phyloP scores from a whole-genome alignment of 2,888 invertebrate genomes.

The Hoplodrina ambigua region DNA sequence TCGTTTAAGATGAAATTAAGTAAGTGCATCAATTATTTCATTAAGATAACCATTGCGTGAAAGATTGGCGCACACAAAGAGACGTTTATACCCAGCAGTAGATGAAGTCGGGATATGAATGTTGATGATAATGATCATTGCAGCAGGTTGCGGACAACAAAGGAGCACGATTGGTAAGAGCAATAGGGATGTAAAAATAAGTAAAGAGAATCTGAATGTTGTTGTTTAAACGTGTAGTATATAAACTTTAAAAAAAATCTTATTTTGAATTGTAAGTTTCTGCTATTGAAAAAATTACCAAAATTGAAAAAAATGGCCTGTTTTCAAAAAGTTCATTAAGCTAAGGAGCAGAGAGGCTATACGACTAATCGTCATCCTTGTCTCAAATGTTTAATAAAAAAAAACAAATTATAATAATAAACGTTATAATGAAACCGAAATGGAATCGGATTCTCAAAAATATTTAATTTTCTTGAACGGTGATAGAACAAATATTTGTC shows the following conservation, averaged over 20 bases:
- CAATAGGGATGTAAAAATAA: not conserved
- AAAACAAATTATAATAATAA: not conserved
- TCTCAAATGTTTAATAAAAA: not conserved
- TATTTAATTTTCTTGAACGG: constrained; percentile 24
- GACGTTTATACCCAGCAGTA: too few species aligned
- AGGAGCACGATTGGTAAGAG: not conserved
- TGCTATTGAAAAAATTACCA: not conserved
- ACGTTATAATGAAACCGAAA: constrained; percentile 14
- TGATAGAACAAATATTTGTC: constrained; percentile 57
- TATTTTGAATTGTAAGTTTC: not conserved
- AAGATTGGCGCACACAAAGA: too few species aligned
- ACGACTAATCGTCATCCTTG: not conserved
- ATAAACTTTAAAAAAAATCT: too few species aligned
- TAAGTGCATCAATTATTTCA: constrained; percentile 4
- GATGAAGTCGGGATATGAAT: too few species aligned
- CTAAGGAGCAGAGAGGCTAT: not conserved
- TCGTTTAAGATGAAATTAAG: constrained; percentile 19
- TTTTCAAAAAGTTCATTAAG: not conserved
- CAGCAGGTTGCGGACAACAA: not conserved
- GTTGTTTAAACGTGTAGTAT: too few species aligned
- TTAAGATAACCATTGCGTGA: not conserved
- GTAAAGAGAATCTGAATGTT: too few species aligned
- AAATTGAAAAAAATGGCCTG: too few species aligned
- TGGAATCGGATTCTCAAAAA: constrained; percentile 7
- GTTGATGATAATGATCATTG: too few species aligned